phyloP scores from a whole-genome alignment of 2,888 invertebrate species.

The Neoitamus cyanurus region DNA sequence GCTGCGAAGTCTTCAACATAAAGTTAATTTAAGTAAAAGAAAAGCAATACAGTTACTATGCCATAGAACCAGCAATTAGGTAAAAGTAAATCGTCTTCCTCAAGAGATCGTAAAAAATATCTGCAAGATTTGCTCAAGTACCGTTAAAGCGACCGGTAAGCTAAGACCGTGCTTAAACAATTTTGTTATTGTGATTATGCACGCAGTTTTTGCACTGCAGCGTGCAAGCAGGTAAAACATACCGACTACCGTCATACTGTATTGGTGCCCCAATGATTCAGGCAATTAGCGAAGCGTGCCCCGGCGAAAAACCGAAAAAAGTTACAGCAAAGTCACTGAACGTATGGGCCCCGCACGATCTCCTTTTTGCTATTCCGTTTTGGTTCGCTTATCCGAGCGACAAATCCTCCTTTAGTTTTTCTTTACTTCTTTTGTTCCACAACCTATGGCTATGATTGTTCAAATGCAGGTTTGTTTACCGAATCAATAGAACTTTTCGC shows the following conservation, averaged over 20 bases:
- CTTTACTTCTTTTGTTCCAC: neutral
- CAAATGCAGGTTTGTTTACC: too few relatives aligned
- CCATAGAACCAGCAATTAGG: neutral
- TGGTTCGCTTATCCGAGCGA: neutral
- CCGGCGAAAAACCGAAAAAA: neutral
- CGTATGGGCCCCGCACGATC: neutral
- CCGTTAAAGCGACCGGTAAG: neutral
- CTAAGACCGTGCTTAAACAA: neutral
- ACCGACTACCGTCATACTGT: neutral
- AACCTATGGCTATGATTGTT: too few relatives aligned
- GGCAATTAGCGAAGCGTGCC: constrained; percentile 21
- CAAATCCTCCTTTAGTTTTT: neutral
- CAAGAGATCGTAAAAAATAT: neutral
- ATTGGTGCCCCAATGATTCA: neutral
- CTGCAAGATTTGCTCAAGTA: too few relatives aligned
- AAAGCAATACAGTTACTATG: neutral
- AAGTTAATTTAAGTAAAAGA: neutral
- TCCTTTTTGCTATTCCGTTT: neutral
- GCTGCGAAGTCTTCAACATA: neutral
- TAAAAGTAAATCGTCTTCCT: neutral
- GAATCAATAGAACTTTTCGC: too few relatives aligned
- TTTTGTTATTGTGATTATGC: neutral
- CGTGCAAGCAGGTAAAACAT: neutral
- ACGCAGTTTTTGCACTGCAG: neutral
- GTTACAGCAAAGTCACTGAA: neutral